These are phyloP conservation scores for Sipha flava DNA, from an alignment of 1,140 invertebrate species.

Conservation along the genomic window DNA sequence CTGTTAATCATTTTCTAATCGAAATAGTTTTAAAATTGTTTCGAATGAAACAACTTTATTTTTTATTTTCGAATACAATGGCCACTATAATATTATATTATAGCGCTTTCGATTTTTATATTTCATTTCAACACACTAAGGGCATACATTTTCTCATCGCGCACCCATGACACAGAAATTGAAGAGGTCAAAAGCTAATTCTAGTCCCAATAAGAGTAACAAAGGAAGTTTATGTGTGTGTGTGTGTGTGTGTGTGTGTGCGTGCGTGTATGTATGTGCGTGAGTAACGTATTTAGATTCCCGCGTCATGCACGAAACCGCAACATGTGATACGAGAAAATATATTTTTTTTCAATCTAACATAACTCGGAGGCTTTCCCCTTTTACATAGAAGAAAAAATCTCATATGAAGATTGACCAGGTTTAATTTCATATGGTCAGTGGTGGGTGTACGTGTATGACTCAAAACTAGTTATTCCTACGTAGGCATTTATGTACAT, in stretches of 20 bases:
- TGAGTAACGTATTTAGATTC: too few relatives aligned
- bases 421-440: neutral
- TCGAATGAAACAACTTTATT: too few relatives aligned
- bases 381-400: neutral
- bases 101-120: too few relatives aligned
- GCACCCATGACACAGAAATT: neutral
- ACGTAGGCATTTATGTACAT: too few relatives aligned
- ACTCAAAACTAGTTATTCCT: neutral
- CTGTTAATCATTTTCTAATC: too few relatives aligned
- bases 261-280: neutral
- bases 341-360: neutral
- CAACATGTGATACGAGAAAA: constrained; percentile 18
- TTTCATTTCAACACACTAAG: too few relatives aligned
- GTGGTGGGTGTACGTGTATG: neutral
- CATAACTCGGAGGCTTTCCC: neutral
- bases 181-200: neutral
- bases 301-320: neutral
- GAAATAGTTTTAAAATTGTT: too few relatives aligned
- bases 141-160: too few relatives aligned
- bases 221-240: neutral
- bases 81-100: too few relatives aligned
- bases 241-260: neutral
- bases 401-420: neutral
- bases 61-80: too few relatives aligned
- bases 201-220: neutral